Percentiles rank a stretch among this genome's conserved stretches.
Conservation (phyloP, 1,140 invertebrate species). For the Plutomurus gul region DNA sequence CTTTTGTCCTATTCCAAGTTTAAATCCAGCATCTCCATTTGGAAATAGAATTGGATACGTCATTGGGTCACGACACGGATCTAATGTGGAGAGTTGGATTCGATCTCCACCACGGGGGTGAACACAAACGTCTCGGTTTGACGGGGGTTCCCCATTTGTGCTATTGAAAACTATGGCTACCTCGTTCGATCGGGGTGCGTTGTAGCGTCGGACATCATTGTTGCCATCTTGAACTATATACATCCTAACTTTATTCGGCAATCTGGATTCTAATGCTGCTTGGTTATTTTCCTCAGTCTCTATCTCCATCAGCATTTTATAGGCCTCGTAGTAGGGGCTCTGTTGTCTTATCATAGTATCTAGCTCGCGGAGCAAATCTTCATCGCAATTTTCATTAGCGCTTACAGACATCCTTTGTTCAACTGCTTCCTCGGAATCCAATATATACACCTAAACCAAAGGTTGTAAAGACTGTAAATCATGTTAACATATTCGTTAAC, state of each 20-base stretch:
- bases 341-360: neutral
- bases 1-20: too few relatives aligned
- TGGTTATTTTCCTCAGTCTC: neutral
- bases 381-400: neutral
- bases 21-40: conserved; percentile 59
- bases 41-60: conserved; percentile 61
- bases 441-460: neutral
- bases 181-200: conserved; percentile 55
- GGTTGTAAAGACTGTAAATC: neutral
- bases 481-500: neutral
- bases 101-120: neutral
- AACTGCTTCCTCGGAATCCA: conserved; percentile 11
- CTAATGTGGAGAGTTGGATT: neutral
- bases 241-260: neutral
- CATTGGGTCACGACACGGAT: conserved; percentile 57
- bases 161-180: conserved; percentile 46
- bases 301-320: conserved; percentile 24
- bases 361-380: neutral
- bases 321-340: conserved; percentile 32
- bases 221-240: neutral
- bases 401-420: neutral
- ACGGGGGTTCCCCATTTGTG: conserved; percentile 34
- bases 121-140: conserved; percentile 40
- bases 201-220: neutral
- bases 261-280: neutral